phyloP scores from a whole-genome alignment of 2,888 invertebrate species.

The Phasia obesa region DNA sequence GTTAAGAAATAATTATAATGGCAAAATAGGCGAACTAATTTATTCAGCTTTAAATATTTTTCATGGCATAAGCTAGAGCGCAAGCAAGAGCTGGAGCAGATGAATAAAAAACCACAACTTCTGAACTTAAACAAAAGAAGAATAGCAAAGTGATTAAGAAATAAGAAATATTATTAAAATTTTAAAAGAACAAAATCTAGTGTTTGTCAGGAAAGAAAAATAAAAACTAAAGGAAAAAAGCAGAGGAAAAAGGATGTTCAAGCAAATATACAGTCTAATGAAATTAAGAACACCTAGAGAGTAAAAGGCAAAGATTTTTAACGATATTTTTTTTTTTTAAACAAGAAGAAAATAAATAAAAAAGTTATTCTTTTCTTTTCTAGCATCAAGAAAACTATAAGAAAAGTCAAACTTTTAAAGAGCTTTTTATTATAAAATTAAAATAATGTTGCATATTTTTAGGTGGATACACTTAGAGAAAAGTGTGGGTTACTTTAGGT shows the following conservation, averaged over 20 bases:
- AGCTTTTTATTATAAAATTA: no score
- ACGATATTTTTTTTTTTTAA: neutral
- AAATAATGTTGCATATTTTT: neutral
- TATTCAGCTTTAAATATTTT: conserved; percentile 44
- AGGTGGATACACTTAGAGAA: no score
- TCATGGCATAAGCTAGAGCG: conserved; percentile 27
- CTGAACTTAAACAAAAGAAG: neutral
- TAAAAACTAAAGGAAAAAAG: neutral
- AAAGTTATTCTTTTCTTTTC: neutral
- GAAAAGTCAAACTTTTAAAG: no score
- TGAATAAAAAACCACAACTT: neutral
- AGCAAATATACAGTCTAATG: neutral
- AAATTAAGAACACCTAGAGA: conserved; percentile 23
- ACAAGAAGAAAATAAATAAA: neutral
- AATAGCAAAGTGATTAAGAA: conserved; percentile 23
- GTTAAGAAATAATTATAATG: conserved; percentile 2
- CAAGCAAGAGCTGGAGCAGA: neutral
- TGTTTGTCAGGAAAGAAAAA: neutral
- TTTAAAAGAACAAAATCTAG: neutral
- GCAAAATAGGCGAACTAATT: conserved; percentile 43
- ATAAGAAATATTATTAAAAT: neutral
- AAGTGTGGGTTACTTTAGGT: no score
- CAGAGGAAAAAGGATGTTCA: neutral
- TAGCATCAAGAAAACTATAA: no score
- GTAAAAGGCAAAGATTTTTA: neutral